These are phyloP conservation scores for Amblyopsis hoosieri DNA, from an alignment of 2,797 vertebrate genomes.

Conservation along the genomic window DNA sequence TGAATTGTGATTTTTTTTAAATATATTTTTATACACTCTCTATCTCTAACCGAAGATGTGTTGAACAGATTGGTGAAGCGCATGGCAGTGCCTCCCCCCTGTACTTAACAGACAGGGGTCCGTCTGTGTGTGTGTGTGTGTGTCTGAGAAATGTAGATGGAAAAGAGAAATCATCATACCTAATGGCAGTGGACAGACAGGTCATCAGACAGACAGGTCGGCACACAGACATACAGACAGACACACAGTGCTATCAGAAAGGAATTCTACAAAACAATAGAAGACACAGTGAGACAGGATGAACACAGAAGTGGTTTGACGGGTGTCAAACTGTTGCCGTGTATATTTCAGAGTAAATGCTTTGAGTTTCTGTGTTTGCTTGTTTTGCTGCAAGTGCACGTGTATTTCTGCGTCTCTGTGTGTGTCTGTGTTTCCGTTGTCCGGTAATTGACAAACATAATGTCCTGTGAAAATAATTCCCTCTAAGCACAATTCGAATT, in stretches of 20 bases:
- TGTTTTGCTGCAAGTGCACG: neutral
- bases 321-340: no score
- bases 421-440: no score
- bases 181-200: neutral
- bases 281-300: neutral
- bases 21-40: neutral
- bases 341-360: neutral
- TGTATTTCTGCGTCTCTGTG: no score
- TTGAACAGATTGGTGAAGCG: constrained; percentile 50
- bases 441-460: no score
- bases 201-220: constrained; percentile 16
- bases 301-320: neutral
- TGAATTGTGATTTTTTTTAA: neutral
- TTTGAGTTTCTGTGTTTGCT: no score
- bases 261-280: no score
- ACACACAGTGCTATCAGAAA: neutral
- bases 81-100: constrained; percentile 40
- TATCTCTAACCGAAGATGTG: constrained; percentile 5
- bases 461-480: no score
- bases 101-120: constrained; percentile 27
- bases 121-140: constrained; percentile 26
- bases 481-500: no score
- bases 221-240: constrained; percentile 24
- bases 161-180: neutral
- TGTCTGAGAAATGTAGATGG: constrained; percentile 7